phyloP scores from a whole-genome alignment of 1,140 invertebrate genomes.

The Calliphora vicina region DNA sequence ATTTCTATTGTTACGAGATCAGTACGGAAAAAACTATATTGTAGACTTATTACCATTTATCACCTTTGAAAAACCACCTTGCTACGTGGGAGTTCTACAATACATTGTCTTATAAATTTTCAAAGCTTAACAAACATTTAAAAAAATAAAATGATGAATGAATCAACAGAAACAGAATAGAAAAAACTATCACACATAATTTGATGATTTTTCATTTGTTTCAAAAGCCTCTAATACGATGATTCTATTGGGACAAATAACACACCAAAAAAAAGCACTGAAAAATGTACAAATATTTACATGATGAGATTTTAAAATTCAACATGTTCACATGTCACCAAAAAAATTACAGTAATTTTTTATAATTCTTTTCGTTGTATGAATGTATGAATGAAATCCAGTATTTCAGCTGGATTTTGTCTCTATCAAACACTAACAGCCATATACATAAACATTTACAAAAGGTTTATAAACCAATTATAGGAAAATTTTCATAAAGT shows the following conservation, averaged over 20 bases:
- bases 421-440: no score
- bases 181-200: slow-evolving; percentile 24
- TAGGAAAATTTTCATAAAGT: no score
- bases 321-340: slow-evolving; percentile 28
- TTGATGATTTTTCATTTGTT: slow-evolving; percentile 27
- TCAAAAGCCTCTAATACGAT: background rate
- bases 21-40: background rate
- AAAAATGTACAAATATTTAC: slow-evolving; percentile 26
- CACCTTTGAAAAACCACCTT: slow-evolving; percentile 24
- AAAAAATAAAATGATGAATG: slow-evolving; percentile 15
- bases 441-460: no score
- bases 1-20: background rate
- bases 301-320: slow-evolving; percentile 19
- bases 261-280: background rate
- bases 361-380: background rate
- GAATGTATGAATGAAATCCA: no score
- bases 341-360: slow-evolving; percentile 13
- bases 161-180: background rate
- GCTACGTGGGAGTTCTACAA: slow-evolving; percentile 27
- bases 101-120: background rate
- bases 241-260: slow-evolving; percentile 4
- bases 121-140: slow-evolving; percentile 11
- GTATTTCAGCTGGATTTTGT: no score
- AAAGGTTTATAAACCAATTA: no score
- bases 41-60: slow-evolving; percentile 18